Evolutionary conservation across 2,113 vertebrate species (phyloP), one percentile per base, ranked within the genome.

Genomic region (Hydrochoerus hydrochaeris): DNA sequence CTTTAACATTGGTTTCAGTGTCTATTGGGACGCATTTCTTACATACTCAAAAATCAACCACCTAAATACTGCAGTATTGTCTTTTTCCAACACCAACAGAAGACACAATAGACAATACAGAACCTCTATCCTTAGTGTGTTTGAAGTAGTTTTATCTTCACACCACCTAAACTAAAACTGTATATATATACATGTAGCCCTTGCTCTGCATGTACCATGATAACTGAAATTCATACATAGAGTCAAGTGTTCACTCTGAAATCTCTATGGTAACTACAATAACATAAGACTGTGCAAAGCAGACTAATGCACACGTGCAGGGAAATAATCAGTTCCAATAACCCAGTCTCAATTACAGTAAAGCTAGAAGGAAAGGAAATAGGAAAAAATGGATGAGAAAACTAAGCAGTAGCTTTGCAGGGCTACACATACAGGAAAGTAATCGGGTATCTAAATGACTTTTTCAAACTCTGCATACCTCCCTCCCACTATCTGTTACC

Each of bases 31-130:
- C 77, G 3, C n/a, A 22, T 65, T 57, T 38, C n/a, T 83, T 28
- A 52, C 6, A 73, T 3, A 26, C 24, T 83, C 32, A 62, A 19
- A 19, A 67, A 71, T 41, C 20, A 89, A 60, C 41, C 82, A 54
- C n/a, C 20, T 75, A 65, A 81, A 71, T 17, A 49, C 0, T 44
- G 65, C 6, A 52, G 38, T 93, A 91, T 38, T 73, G 41, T 69
- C 12, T n/a, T 65, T 92, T 95, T 92, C 69, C 69, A 84, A 67
- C 17, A 57, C 26, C n/a, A 97, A 67, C 44, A 65, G 54, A 90
- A 94, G 54, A 60, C 22, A 84, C 90, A 3, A 14, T 49, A 81
- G 41, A 20, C 38, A 96, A 81, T n/a, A 85, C 7, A 57, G 46
- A 91, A 92, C 26, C 5, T 69, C 26, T 67, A 65, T 0, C 3